Evolutionary conservation across 2,888 invertebrate species (phyloP), one percentile per base, ranked within the genome.

Genomic region (Drosophila ustulata): DNA sequence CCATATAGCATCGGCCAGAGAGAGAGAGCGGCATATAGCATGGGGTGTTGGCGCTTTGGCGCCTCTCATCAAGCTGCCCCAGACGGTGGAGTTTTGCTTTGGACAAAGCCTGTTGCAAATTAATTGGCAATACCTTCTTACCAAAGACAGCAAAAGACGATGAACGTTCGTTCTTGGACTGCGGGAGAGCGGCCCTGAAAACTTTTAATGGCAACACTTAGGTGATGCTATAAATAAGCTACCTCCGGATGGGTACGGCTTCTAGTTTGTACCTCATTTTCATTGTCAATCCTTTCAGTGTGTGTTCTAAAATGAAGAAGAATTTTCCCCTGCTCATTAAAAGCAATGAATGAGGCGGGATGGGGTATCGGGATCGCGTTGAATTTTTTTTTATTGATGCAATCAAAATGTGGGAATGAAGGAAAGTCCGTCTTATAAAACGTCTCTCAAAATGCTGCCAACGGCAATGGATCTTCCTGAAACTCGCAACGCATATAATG

Each of bases 41-140:
- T 71, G 75, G 85, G 83, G 88, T 85, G 88, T 85, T 88, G 87
- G 81, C 82, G 78, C 87, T 86, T 85, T 86, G 89, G 89, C 89
- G 85, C 85, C 85, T 87, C 85, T 88, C 87, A 87, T 86, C 89
- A 86, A 73, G 82, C 59, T 58, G 55, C 13, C 78, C 78, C 78
- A 88, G 88, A 78, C 86, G 64, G 32, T 55, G 56, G 45, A 39
- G 37, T 55, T 63, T 64, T 57, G 62, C 37, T 83, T 84, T 85
- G 83, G 88, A 78, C 85, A 88, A 83, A 82, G 83, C 82, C 88
- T 74, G 80, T 76, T 69, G 78, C 85, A 80, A 84, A 84, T 85
- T 84, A 84, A 84, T 88, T 84, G 88, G 82, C 88, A 84, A 71
- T 84, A 74, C 67, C 67, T 66, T 66, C 72, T 66, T 61, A 45